Conservation (phyloP, 2,113 vertebrate species). For the Rhinichthys klamathensis region DNA sequence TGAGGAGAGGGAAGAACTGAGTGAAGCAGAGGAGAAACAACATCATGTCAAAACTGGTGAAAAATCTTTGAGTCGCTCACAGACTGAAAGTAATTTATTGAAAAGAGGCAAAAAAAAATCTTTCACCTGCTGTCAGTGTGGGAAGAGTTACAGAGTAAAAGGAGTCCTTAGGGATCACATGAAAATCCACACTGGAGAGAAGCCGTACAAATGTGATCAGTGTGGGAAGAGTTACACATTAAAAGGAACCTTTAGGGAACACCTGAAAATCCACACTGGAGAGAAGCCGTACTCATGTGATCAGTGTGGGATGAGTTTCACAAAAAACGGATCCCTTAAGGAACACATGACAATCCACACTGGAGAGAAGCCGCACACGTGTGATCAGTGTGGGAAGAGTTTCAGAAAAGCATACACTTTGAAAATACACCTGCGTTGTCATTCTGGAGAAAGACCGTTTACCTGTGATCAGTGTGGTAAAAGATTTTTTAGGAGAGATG, state of each 20-base stretch:
- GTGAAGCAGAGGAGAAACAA: neutral
- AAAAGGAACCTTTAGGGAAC: fast-evolving
- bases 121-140: neutral
- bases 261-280: no score
- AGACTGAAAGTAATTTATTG: neutral
- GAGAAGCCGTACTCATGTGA: no score
- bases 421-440: neutral
- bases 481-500: neutral
- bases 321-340: neutral
- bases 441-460: neutral
- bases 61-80: neutral
- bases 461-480: neutral
- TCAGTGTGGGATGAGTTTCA: neutral
- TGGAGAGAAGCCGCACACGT: no score
- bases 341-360: no score
- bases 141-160: neutral
- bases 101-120: neutral
- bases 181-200: no score
- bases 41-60: neutral
- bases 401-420: neutral
- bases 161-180: no score
- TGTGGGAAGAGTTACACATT: no score
- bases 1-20: neutral
- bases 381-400: no score
- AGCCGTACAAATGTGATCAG: no score